Percentiles rank a stretch among this genome's conserved stretches.
Evolutionary conservation across 2,797 vertebrate genomes (phyloP).

Genomic region (Falco berigora): DNA sequence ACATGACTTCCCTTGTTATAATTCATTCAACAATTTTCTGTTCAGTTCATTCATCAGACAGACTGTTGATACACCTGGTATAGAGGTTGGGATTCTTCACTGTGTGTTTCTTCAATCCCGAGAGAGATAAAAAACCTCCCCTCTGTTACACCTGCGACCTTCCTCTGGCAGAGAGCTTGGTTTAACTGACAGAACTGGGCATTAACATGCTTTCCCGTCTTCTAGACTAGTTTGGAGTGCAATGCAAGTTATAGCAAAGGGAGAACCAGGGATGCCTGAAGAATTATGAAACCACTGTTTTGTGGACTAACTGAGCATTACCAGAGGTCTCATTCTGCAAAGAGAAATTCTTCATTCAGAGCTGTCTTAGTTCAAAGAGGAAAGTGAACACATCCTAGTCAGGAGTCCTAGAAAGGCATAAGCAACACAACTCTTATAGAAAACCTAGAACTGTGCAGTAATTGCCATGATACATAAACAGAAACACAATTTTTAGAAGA

Average conservation of each 20-base stretch:
- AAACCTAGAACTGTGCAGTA: rapidly evolving
- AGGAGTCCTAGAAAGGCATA: not conserved
- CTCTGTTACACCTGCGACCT: not conserved
- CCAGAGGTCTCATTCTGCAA: not conserved
- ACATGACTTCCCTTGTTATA: not conserved
- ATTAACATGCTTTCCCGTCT: not conserved
- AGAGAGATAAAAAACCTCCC: not conserved
- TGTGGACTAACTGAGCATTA: not conserved
- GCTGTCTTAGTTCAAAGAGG: not conserved
- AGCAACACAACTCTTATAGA: not conserved
- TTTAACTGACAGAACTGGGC: not conserved
- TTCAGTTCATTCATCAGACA: not conserved
- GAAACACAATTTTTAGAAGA: not conserved
- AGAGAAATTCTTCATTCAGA: not conserved
- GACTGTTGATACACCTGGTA: not conserved
- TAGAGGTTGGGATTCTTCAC: not conserved
- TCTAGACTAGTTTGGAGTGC: not conserved
- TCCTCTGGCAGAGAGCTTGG: not conserved
- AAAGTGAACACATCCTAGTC: not conserved
- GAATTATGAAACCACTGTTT: not conserved
- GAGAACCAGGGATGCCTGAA: not conserved
- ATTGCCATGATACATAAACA: not conserved
- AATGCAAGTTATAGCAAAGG: not conserved
- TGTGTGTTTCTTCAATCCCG: not conserved
- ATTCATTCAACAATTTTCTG: not conserved